Percentiles rank a stretch among this genome's conserved stretches.
These are phyloP conservation scores for Bradypodion pumilum DNA, from an alignment of 2,797 vertebrate species.

Conservation along the genomic window DNA sequence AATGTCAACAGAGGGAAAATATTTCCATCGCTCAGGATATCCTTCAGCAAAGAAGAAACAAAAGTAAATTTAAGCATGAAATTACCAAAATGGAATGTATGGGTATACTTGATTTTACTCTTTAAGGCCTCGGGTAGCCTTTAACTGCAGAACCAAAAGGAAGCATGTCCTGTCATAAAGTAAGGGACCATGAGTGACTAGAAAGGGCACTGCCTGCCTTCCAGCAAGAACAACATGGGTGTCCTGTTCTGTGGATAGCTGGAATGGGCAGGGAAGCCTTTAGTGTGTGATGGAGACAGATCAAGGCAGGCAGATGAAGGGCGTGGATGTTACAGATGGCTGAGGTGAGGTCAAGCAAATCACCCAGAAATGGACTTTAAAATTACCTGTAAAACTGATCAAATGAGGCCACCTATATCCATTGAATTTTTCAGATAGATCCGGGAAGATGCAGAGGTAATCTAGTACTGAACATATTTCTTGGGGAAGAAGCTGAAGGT, in stretches of 20 bases:
- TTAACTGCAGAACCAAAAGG: neutral
- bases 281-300: neutral
- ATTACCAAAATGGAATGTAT: no score
- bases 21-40: neutral
- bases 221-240: neutral
- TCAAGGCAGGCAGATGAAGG: neutral
- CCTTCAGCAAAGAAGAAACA: neutral
- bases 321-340: neutral
- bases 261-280: neutral
- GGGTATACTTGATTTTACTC: neutral
- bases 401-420: neutral
- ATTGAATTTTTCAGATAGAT: neutral
- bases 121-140: neutral
- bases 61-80: neutral
- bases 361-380: neutral
- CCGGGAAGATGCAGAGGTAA: neutral
- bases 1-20: neutral
- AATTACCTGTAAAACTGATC: neutral
- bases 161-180: neutral
- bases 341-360: neutral
- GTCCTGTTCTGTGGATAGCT: neutral
- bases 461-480: neutral
- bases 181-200: neutral
- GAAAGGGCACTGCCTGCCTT: neutral
- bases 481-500: neutral